Evolutionary conservation across 2,113 vertebrate genomes (phyloP).

Genomic region (Hystrix brachyura): DNA sequence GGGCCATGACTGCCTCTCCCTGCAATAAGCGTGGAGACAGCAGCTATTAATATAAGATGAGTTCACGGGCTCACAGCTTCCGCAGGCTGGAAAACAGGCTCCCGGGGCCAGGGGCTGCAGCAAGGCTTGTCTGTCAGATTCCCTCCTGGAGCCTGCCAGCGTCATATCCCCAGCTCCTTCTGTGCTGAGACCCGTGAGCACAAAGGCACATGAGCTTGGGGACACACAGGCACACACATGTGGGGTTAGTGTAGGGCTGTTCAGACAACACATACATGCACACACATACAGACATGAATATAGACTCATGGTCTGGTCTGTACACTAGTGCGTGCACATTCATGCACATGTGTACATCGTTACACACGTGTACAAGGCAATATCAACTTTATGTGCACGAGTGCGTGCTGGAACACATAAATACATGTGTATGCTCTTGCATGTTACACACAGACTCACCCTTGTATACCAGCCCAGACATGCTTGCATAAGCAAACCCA

Average conservation of each 20-base stretch:
- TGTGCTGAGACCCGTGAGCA: neutral
- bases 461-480: neutral
- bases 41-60: constrained; percentile 85
- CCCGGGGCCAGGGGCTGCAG: constrained; percentile 74
- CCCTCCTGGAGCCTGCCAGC: constrained; percentile 58
- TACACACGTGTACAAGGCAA: neutral
- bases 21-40: constrained; percentile 80
- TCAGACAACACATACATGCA: neutral
- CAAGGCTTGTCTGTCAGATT: constrained; percentile 78
- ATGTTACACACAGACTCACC: neutral
- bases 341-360: neutral
- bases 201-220: neutral
- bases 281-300: neutral
- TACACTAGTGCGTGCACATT: neutral
- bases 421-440: neutral
- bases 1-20: constrained; percentile 65
- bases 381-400: neutral
- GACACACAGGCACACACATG: neutral
- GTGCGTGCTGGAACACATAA: neutral
- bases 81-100: constrained; percentile 78
- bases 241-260: neutral
- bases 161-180: neutral
- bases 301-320: neutral
- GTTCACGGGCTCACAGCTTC: constrained; percentile 82
- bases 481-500: neutral